A percentile compares a stretch with the other conserved stretches of the same genome.
phyloP scores from a whole-genome alignment of 2,797 vertebrate genomes.

The Epinephelus coioides region DNA sequence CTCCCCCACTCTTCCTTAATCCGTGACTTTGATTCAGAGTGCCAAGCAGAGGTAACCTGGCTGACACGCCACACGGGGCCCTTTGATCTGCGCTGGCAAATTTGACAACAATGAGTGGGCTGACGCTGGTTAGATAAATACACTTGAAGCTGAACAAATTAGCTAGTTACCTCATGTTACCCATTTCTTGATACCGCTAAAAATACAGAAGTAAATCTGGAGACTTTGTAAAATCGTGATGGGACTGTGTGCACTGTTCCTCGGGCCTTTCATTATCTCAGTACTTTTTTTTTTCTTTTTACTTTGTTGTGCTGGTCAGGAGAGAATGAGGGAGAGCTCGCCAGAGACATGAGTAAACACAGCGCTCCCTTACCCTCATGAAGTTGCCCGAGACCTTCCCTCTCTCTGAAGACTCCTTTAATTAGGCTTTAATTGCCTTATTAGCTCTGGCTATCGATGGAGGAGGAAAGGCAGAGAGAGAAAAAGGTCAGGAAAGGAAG shows the following conservation, averaged over 20 bases:
- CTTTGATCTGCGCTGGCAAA: constrained; percentile 73
- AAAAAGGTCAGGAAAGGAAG: constrained; percentile 62
- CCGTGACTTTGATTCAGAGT: constrained; percentile 70
- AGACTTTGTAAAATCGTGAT: constrained; percentile 6
- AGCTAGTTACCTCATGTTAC: constrained; percentile 39
- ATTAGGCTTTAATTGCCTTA: constrained; percentile 87
- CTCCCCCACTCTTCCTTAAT: constrained; percentile 58
- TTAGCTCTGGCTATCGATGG: constrained; percentile 81
- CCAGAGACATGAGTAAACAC: constrained; percentile 62
- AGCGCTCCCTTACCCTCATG: constrained; percentile 52
- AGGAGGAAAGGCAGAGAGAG: constrained; percentile 55
- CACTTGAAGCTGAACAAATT: constrained; percentile 60
- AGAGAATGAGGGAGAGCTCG: constrained; percentile 34
- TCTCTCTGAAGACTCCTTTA: constrained; percentile 83
- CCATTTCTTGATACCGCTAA: constrained; percentile 24
- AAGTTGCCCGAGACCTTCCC: constrained; percentile 71
- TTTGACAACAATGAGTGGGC: constrained; percentile 68
- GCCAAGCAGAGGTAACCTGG: constrained; percentile 73
- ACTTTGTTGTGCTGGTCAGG: constrained; percentile 50
- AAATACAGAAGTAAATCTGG: constrained; percentile 19
- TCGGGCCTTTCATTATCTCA: constrained; percentile 26
- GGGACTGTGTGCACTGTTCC: constrained; percentile 26
- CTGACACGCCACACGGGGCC: constrained; percentile 49
- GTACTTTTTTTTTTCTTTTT: background rate
- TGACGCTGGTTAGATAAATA: constrained; percentile 62